A percentile compares a stretch with the other conserved stretches of the same genome.
Evolutionary conservation across 2,888 invertebrate species (phyloP).

Genomic region (Diarsia rubi): DNA sequence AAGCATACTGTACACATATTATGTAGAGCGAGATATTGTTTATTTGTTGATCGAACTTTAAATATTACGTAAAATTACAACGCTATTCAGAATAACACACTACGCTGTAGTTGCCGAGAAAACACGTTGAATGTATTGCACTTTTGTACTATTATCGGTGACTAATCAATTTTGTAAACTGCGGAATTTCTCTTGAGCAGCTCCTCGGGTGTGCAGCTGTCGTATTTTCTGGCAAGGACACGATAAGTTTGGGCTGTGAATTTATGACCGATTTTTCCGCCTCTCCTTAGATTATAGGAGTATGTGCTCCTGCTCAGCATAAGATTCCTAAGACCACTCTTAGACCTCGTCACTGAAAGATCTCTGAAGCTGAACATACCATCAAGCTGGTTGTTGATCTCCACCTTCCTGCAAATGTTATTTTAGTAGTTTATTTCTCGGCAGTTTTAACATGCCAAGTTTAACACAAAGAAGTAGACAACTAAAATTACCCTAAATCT

Average conservation of each 20-base stretch:
- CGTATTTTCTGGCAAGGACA: neutral
- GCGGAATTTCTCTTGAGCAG: neutral
- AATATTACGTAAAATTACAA: conserved; percentile 29
- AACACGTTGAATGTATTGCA: conserved; percentile 28
- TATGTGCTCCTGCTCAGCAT: neutral
- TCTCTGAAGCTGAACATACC: neutral
- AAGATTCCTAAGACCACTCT: neutral
- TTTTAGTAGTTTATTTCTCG: neutral
- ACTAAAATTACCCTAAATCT: neutral
- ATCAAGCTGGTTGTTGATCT: neutral
- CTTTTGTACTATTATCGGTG: neutral
- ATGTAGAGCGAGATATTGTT: conserved; percentile 30
- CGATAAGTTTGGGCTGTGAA: neutral
- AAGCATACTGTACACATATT: conserved; percentile 10
- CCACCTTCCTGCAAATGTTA: neutral
- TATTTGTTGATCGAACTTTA: conserved; percentile 44
- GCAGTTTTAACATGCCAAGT: neutral
- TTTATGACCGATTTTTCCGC: neutral
- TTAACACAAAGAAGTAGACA: neutral
- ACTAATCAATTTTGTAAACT: conserved; percentile 14
- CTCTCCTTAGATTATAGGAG: neutral
- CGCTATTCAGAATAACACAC: conserved; percentile 12
- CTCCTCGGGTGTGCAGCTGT: neutral
- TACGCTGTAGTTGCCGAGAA: conserved; percentile 12
- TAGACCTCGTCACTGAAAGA: neutral